Evolutionary conservation across 2,113 vertebrate species (phyloP).

Genomic region (Phasianus colchicus): DNA sequence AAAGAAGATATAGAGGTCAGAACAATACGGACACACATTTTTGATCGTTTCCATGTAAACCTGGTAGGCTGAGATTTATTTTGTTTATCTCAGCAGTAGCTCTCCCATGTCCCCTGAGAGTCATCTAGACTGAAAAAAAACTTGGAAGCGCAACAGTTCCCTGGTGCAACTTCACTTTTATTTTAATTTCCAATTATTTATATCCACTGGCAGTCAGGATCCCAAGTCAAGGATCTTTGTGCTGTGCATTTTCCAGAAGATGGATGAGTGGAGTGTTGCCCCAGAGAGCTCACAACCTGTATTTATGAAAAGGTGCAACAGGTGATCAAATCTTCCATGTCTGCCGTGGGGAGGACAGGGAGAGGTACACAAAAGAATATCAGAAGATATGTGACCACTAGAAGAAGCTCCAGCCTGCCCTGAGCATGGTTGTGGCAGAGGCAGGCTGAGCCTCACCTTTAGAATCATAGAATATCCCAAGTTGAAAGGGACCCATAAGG

Average conservation of each 20-base stretch:
- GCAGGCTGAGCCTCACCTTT: not conserved
- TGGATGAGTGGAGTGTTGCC: not conserved
- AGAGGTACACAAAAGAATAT: not conserved
- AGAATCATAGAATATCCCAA: too few relatives aligned
- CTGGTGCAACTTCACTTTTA: not conserved
- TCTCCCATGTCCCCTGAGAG: slow-evolving; percentile 5
- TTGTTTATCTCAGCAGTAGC: not conserved
- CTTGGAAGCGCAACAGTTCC: not conserved
- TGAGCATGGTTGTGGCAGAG: not conserved
- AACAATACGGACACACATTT: not conserved
- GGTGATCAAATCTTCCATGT: not conserved
- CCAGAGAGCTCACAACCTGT: not conserved
- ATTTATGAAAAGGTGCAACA: not conserved
- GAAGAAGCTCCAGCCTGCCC: not conserved
- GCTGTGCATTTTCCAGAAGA: not conserved
- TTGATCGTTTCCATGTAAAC: slow-evolving; percentile 31
- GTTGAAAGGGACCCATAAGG: too few relatives aligned
- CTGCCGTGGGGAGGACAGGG: not conserved
- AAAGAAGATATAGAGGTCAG: slow-evolving; percentile 13
- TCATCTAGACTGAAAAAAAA: not conserved
- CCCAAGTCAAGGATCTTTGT: not conserved
- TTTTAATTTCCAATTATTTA: slow-evolving; percentile 18
- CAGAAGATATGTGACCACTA: not conserved
- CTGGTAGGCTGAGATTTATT: not conserved
- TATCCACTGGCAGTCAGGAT: not conserved